These are phyloP conservation scores for Choreutis nemorana DNA, from an alignment of 2,888 invertebrate genomes.

Conservation along the genomic window DNA sequence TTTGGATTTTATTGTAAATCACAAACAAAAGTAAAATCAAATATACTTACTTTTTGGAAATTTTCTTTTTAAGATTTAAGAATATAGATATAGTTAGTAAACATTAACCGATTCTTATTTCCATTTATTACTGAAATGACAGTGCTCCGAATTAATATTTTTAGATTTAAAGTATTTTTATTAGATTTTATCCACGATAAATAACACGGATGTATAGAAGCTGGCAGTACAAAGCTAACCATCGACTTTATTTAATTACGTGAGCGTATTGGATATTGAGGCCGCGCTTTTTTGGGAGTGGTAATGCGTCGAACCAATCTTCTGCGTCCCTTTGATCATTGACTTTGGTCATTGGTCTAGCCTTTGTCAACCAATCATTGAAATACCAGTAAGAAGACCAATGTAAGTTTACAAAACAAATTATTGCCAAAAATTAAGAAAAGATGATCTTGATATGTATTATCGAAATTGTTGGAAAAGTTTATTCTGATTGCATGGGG, in stretches of 20 bases:
- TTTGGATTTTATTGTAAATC: too few relatives aligned
- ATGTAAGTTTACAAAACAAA: conserved; percentile 51
- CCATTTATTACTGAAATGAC: too few relatives aligned
- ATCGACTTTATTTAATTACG: conserved; percentile 55
- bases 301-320: conserved; percentile 70
- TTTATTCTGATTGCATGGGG: conserved; percentile 16
- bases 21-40: too few relatives aligned
- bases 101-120: too few relatives aligned
- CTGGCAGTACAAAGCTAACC: conserved; percentile 14
- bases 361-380: conserved; percentile 90
- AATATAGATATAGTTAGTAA: too few relatives aligned
- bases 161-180: too few relatives aligned
- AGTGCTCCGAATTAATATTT: too few relatives aligned
- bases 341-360: conserved; percentile 87
- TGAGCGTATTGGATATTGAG: conserved; percentile 47
- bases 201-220: too few relatives aligned
- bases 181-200: too few relatives aligned
- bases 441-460: not conserved
- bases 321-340: conserved; percentile 77
- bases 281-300: conserved; percentile 68
- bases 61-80: too few relatives aligned
- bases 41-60: too few relatives aligned
- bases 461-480: conserved; percentile 17
- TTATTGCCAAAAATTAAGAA: not conserved
- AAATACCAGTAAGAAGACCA: conserved; percentile 72